Evolutionary conservation across 2,888 invertebrate species (phyloP), one percentile per base, ranked within the genome.

Genomic region (Parnassius mnemosyne): DNA sequence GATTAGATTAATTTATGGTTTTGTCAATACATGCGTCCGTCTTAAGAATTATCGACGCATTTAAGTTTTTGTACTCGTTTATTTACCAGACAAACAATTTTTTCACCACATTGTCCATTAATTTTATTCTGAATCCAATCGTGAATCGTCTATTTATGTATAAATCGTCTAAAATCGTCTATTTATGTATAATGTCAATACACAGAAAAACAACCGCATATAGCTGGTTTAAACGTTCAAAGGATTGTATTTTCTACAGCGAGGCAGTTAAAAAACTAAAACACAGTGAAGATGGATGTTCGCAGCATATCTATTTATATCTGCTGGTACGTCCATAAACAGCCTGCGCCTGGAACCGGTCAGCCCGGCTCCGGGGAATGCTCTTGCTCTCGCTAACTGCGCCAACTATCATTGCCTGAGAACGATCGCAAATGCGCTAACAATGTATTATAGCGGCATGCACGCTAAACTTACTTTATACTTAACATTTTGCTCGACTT

Each of bases 241-340:
- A 44, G 60, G 63, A 64, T 65, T 58, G 64, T 70, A 67, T 66
- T 60, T 65, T 68, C 62, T 68, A 56, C 64, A 49, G 60, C 54
- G 63, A 66, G 63, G 66, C 64, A 59, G 66, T 68, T 76, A 73
- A 84, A 83, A 64, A 86, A 85, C 76, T 83, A 78, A 79, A 83
- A 78, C 79, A 79, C 73, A 71, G 75, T 74, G 78, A 79, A 85
- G 89, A 89, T 84, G 84, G 85, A 87, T 87, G 84, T 81, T 77
- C 80, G 84, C 85, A 78, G 81, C 76, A 78, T 79, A 78, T 87
- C 89, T 90, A 89, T 89, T 89, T 90, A 88, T 90, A 89, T 84
- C 87, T 85, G 85, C 87, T 85, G 85, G 85, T 84, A 82, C 83
- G 80, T 78, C 86, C 87, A 85, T 88, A 88, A 89, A 87, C 86